Evolutionary conservation across 2,797 vertebrate species (phyloP), one percentile per base, ranked within the genome.

Genomic region (Psittacula echo): DNA sequence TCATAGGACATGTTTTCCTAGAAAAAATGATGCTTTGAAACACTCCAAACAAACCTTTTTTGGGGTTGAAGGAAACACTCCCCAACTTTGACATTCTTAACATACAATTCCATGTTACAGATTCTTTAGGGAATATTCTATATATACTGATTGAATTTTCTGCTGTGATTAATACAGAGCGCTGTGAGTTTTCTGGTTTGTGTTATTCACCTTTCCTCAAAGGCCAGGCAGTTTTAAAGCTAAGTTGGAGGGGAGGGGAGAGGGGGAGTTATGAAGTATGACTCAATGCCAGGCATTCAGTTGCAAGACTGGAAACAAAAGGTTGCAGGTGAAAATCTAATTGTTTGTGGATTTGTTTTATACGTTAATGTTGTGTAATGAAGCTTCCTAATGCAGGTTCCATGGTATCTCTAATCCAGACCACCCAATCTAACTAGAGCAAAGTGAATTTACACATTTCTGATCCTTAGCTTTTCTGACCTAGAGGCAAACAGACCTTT

Each of bases 191-290:
- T 83, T 85, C 45, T 75, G 61, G 19, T 79, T 91, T 82, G 37
- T 75, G 15, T 80, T 79, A 58, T 7, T 77, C 13, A 44, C 15
- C 11, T 39, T 58, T 87, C 17, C 58, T 79, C 50, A 45, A 81
- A 81, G 34, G 34, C 29, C 29, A 51, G 30, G 9, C 34, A 73
- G 14, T 70, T 91, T 65, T 58, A 61, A 82, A 87, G 34, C 45
- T 88, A 74, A 80, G 50, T 4, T 53, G 32, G 11, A 2, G 11
- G 11, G 11, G 1, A n/a, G 11, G 24, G 3, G 1, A 1, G 10
- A 41, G 56, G 11, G 9, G 9, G 53, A 45, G 62, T 51, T 51
- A 24, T 11, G 20, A n/a, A 64, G 7, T 71, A 34, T 75, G 7
- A 68, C 16, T 92, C 75, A 93, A 65, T 81, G 30, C 24, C 70